Evolutionary conservation across 2,888 invertebrate genomes (phyloP).

Genomic region (Tinea semifulvella): DNA sequence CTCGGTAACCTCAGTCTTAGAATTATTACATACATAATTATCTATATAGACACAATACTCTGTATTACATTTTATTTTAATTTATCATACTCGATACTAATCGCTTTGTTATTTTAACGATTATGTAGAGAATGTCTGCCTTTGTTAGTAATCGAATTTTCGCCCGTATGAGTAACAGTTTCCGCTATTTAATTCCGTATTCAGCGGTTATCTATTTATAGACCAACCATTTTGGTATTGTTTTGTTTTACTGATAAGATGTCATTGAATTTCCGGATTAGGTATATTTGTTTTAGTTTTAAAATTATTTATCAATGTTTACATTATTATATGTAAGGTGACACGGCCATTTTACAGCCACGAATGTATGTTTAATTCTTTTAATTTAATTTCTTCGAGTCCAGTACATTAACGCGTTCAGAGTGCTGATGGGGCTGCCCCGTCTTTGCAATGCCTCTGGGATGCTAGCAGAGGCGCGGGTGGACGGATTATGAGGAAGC

Average conservation of each 20-base stretch:
- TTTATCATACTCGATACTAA: neutral
- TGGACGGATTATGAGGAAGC: too few relatives aligned
- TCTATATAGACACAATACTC: neutral
- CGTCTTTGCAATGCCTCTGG: too few relatives aligned
- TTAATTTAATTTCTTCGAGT: too few relatives aligned
- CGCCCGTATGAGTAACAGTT: slow-evolving; percentile 4
- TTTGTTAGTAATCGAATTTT: slow-evolving; percentile 3
- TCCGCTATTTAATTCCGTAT: slow-evolving; percentile 6
- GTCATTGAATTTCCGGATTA: neutral
- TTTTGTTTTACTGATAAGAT: neutral
- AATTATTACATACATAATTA: neutral
- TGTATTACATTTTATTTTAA: neutral
- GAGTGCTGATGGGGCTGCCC: too few relatives aligned
- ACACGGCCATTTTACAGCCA: too few relatives aligned
- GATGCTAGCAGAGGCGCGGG: too few relatives aligned
- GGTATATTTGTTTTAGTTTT: neutral
- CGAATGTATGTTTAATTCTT: too few relatives aligned
- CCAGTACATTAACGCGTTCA: too few relatives aligned
- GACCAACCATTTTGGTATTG: neutral
- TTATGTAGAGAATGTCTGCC: neutral
- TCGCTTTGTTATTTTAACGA: too few relatives aligned
- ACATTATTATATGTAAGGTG: too few relatives aligned
- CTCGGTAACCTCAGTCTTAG: too few relatives aligned
- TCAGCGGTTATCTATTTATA: neutral
- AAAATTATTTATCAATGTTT: too few relatives aligned